These are phyloP conservation scores for Nomada fabriciana DNA, from an alignment of 2,888 invertebrate genomes.

Conservation along the genomic window DNA sequence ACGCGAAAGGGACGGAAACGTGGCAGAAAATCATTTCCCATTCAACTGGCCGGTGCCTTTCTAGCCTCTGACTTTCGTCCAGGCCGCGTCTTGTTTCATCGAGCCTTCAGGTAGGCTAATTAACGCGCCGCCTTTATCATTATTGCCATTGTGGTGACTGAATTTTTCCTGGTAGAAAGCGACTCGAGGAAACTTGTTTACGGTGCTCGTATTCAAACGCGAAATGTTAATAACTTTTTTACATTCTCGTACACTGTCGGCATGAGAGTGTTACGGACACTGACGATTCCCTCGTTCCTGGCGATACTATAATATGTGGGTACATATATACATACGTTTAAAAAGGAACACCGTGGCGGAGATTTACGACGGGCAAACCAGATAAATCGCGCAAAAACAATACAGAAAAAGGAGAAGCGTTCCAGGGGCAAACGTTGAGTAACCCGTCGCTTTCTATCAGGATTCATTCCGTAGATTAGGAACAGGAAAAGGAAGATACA, in stretches of 20 bases:
- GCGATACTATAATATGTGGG: not conserved
- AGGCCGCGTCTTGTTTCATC: slow-evolving; percentile 37
- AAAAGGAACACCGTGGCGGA: slow-evolving; percentile 1
- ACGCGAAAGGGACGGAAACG: slow-evolving; percentile 45
- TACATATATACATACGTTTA: not conserved
- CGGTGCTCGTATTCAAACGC: slow-evolving; percentile 45
- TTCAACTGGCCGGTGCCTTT: slow-evolving; percentile 8
- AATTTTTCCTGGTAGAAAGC: slow-evolving; percentile 32
- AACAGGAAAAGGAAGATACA: not conserved
- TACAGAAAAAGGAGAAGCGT: not conserved
- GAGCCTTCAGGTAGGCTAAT: slow-evolving; percentile 20
- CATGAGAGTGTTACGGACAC: not conserved
- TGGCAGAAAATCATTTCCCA: slow-evolving; percentile 66
- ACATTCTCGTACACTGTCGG: not conserved
- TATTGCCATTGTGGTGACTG: slow-evolving; percentile 7
- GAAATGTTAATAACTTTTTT: slow-evolving; percentile 35
- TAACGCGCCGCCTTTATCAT: slow-evolving; percentile 32
- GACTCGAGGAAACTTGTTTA: not conserved
- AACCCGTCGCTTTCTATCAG: slow-evolving; percentile 1
- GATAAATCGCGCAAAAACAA: not conserved
- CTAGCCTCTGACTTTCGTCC: slow-evolving; percentile 7
- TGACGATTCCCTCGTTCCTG: slow-evolving; percentile 5
- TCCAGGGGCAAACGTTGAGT: slow-evolving; percentile 1
- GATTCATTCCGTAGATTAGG: not conserved
- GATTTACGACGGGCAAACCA: slow-evolving; percentile 3